Evolutionary conservation across 2,888 invertebrate genomes (phyloP).

Genomic region (Dermolepida albohirtum): DNA sequence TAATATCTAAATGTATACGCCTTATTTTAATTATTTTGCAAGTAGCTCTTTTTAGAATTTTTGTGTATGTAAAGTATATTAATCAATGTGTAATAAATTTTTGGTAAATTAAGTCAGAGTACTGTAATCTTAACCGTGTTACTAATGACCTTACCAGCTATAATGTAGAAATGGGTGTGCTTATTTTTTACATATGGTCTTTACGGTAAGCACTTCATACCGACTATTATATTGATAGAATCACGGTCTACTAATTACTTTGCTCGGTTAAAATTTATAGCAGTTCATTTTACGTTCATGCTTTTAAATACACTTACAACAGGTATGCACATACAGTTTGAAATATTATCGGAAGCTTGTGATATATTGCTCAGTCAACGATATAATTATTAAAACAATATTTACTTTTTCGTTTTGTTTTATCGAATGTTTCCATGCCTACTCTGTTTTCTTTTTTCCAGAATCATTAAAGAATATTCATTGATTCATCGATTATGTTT

Average conservation of each 20-base stretch:
- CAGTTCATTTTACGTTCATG: slow-evolving; percentile 23
- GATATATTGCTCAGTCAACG: slow-evolving; percentile 28
- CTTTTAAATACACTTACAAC: slow-evolving; percentile 29
- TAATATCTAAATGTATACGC: no score
- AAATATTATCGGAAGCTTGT: slow-evolving; percentile 33
- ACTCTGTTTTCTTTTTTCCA: not conserved
- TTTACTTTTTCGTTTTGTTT: slow-evolving; percentile 17
- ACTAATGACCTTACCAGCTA: slow-evolving; percentile 21
- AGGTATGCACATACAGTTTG: slow-evolving; percentile 29
- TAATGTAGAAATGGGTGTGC: slow-evolving; percentile 12
- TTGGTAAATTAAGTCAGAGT: no score
- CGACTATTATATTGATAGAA: slow-evolving; percentile 29
- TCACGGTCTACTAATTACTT: slow-evolving; percentile 35
- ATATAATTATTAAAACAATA: slow-evolving; percentile 25
- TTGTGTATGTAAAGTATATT: no score
- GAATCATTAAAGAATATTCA: slow-evolving; percentile 11
- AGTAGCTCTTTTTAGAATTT: no score
- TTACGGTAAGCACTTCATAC: slow-evolving; percentile 6
- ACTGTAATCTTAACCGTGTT: slow-evolving; percentile 12
- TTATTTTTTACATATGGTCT: slow-evolving; percentile 4
- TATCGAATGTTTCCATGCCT: slow-evolving; percentile 22
- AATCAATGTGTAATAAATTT: no score
- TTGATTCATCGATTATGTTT: slow-evolving; percentile 16
- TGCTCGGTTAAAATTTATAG: slow-evolving; percentile 25
- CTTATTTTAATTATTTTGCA: no score